These are phyloP conservation scores for Leptinotarsa haldemani DNA, from an alignment of 2,888 invertebrate species.

Conservation along the genomic window DNA sequence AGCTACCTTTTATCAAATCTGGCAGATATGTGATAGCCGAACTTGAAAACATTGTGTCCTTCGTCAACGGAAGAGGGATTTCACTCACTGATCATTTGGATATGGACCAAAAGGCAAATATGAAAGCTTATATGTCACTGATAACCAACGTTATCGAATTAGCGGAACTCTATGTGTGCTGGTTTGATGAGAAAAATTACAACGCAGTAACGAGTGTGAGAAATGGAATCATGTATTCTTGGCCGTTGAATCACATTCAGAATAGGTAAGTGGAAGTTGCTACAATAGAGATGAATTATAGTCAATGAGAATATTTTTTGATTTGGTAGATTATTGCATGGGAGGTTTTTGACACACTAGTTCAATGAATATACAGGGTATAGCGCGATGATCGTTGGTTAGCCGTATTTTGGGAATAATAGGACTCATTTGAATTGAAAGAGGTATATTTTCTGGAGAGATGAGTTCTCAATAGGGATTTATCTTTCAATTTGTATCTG, in stretches of 20 bases:
- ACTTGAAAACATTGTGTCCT: constrained; percentile 88
- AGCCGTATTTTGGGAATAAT: too few relatives aligned
- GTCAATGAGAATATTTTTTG: too few relatives aligned
- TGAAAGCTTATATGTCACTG: constrained; percentile 91
- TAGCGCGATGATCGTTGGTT: too few relatives aligned
- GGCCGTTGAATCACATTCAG: constrained; percentile 86
- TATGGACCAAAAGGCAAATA: constrained; percentile 83
- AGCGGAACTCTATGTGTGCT: constrained; percentile 90
- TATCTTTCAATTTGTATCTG: too few relatives aligned
- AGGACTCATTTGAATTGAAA: too few relatives aligned
- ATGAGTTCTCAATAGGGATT: too few relatives aligned
- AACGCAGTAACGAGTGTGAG: constrained; percentile 81
- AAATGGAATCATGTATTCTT: constrained; percentile 89
- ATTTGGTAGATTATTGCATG: too few relatives aligned
- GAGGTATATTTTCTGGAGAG: too few relatives aligned
- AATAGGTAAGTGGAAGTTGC: constrained; percentile 62
- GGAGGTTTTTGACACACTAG: too few relatives aligned
- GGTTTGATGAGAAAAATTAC: constrained; percentile 82
- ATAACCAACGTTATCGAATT: constrained; percentile 87
- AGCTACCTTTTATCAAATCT: constrained; percentile 90
- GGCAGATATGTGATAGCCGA: constrained; percentile 89
- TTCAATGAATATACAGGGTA: too few relatives aligned
- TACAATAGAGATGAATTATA: too few relatives aligned
- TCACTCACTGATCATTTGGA: constrained; percentile 77
- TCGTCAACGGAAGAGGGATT: constrained; percentile 84